Base-by-base conservation (phyloP, 2,797 vertebrate species). In the Hydrophis major region DNA sequence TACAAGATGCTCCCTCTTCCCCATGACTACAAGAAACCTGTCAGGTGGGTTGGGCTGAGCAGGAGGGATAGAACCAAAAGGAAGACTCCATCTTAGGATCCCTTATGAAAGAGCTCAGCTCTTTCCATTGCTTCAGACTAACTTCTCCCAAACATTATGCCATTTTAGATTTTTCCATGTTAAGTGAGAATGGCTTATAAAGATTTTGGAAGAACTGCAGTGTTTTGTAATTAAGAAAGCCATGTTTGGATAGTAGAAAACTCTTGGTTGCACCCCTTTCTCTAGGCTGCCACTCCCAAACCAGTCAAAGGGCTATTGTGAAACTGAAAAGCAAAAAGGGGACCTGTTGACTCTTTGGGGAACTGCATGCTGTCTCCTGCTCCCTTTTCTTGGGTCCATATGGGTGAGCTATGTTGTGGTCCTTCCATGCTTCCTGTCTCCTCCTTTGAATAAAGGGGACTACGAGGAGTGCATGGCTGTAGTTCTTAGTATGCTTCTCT, bases 401-500 rank as follows among this genome's bases (percentile, higher is more conserved):
- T 91, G 50, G 0, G 1, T 87, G 91, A 86, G 0, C 32, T 27
- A 0, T 56, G 5, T 69, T 12, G 91, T 89, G 63, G 2, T 91
- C 89, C 2, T 37, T 56, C 16, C 56, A 59, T 83, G 66, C 90
- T 32, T n/a, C 86, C 93, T 93, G 63, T 57, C 56, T 47, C 89
- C 47, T n/a, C 32, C 56, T 59, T n/a, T n/a, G 3, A 28, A 83
- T 20, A 60, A 28, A 59, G 0, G 12, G 93, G 32, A 13, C 74
- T 4, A 25, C 91, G 83, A 91, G 95, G 95, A 94, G 86, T 78
- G 94, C 94, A 91, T 95, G 0, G 89, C 92, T 90, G 92, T 95
- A 28, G 6, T 16, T 94, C 90, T 60, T 89, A 50, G 78, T 53
- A 14, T 94, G 50, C 86, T 47, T 87, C 92, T 93, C 94, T 93